A percentile compares a stretch with the other conserved stretches of the same genome.
Conservation (phyloP, 2,113 vertebrate species). For the Tragelaphus imberbis region DNA sequence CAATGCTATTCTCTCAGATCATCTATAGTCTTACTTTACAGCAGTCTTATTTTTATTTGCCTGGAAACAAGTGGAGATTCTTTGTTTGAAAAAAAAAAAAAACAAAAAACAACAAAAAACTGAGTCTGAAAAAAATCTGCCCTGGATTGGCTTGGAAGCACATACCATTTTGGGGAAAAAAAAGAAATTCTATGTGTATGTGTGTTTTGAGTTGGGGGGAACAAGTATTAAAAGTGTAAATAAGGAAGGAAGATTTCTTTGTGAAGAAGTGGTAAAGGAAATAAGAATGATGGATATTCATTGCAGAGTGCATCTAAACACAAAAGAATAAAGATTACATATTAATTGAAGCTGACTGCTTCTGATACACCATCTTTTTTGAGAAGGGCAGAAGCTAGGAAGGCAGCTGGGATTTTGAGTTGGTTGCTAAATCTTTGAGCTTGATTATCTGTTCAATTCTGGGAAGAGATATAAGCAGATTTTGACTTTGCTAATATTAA, state of each 20-base stretch:
- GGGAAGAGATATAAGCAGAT: neutral
- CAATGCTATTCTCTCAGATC: neutral
- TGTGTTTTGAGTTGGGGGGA: neutral
- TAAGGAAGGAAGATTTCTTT: constrained; percentile 25
- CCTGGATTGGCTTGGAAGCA: neutral
- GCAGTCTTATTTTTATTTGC: neutral
- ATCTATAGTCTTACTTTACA: neutral
- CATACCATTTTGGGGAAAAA: neutral
- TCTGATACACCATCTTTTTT: neutral
- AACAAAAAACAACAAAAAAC: neutral
- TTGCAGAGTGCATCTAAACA: constrained; percentile 55
- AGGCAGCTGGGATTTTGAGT: constrained; percentile 3
- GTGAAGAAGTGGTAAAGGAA: constrained; percentile 4
- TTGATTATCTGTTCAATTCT: neutral
- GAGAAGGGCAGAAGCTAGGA: neutral
- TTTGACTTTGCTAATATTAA: neutral
- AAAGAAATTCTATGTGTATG: neutral
- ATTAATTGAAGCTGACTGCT: constrained; percentile 65
- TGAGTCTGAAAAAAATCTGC: neutral
- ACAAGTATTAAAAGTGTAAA: constrained; percentile 27
- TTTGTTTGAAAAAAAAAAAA: neutral
- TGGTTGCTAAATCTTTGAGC: constrained; percentile 2
- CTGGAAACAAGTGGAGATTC: neutral
- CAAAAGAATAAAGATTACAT: constrained; percentile 54
- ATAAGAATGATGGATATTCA: constrained; percentile 2